These are phyloP conservation scores for Mycteria americana DNA, from an alignment of 2,797 vertebrate genomes.

Conservation along the genomic window DNA sequence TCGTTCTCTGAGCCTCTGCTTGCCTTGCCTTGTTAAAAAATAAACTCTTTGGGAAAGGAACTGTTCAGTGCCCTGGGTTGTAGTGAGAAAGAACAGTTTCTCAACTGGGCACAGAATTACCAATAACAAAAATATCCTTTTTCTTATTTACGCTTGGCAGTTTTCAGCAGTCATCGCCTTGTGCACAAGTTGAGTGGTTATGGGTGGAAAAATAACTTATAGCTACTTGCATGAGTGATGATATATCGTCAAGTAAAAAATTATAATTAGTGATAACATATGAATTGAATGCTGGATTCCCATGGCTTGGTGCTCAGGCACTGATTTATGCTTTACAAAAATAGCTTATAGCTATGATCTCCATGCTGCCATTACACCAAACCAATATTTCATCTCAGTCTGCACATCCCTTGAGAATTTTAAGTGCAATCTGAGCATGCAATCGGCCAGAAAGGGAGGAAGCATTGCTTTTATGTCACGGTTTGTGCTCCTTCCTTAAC, in stretches of 20 bases:
- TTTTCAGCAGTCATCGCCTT: not conserved
- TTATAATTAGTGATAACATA: constrained; percentile 24
- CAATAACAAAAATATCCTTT: constrained; percentile 5
- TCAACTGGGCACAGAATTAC: not conserved
- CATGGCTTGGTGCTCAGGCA: not conserved
- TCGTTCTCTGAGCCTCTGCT: not conserved
- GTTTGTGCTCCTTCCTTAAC: not conserved
- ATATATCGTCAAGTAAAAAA: not conserved
- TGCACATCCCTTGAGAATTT: not conserved
- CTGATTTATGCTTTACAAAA: constrained; percentile 1
- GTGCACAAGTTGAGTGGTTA: not conserved
- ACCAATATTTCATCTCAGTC: constrained; percentile 18
- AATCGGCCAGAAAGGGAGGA: not conserved
- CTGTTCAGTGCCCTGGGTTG: not conserved
- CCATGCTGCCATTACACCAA: not conserved
- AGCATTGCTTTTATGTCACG: not conserved
- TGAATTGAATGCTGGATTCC: not conserved
- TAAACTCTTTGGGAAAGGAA: not conserved
- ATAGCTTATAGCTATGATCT: constrained; percentile 1
- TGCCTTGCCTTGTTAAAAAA: not conserved
- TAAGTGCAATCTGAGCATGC: not conserved
- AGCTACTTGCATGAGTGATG: not conserved
- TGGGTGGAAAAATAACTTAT: not conserved
- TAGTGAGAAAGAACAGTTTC: not conserved
- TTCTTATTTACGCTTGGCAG: not conserved